Conservation (phyloP, 2,113 vertebrate species). For the Oryzias javanicus region DNA sequence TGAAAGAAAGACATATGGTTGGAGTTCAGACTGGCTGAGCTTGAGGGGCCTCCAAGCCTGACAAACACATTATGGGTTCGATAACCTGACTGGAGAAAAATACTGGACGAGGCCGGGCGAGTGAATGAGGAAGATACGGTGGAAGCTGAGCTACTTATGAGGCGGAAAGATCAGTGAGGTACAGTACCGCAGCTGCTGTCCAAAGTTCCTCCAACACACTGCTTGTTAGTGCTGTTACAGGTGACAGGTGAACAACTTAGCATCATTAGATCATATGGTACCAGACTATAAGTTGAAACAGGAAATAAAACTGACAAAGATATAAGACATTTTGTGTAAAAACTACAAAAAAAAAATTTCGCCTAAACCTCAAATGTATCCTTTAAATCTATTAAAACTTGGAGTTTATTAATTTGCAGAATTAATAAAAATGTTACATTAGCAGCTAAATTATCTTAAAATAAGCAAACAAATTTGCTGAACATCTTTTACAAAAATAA, state of each 20-base stretch:
- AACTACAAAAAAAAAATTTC: no score
- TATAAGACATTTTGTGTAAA: no score
- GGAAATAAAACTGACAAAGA: no score
- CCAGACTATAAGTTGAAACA: no score
- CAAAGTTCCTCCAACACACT: constrained; percentile 10
- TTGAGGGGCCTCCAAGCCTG: constrained; percentile 62
- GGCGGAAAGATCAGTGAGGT: constrained; percentile 20
- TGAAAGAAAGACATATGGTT: constrained; percentile 70
- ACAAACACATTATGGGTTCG: constrained; percentile 73
- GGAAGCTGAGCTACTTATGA: constrained; percentile 22
- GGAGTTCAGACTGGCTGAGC: constrained; percentile 56
- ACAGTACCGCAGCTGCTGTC: constrained; percentile 15
- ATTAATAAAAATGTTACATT: no score
- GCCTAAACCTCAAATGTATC: no score
- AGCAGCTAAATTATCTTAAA: no score
- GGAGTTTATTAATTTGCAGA: no score
- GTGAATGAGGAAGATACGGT: constrained; percentile 27
- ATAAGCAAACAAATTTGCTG: no score
- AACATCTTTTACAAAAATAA: no score
- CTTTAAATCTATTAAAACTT: no score
- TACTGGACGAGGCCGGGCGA: constrained; percentile 46
- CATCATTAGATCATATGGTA: no score
- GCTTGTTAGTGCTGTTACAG: constrained; percentile 9
- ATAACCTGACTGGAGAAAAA: constrained; percentile 62
- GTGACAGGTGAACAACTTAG: neutral